These are phyloP conservation scores for Agrenia bidenticulata DNA, from an alignment of 2,888 invertebrate species.

Conservation along the genomic window DNA sequence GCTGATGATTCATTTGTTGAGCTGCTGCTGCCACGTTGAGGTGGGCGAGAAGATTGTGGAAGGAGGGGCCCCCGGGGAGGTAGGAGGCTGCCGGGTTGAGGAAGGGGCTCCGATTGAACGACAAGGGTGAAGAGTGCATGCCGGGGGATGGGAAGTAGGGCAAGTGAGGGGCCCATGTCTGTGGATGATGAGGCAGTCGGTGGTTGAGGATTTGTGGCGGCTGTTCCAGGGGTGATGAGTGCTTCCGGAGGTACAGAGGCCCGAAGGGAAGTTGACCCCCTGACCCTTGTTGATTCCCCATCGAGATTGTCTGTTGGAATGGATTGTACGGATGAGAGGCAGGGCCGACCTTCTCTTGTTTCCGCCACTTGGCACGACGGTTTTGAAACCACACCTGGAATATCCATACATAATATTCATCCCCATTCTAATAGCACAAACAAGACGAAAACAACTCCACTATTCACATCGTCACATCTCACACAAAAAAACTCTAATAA, in stretches of 20 bases:
- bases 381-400: conserved; percentile 95
- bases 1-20: conserved; percentile 47
- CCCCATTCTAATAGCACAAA: too few species aligned
- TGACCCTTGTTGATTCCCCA: conserved; percentile 63
- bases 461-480: too few species aligned
- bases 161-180: conserved; percentile 52
- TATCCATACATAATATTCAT: too few species aligned
- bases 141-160: conserved; percentile 7
- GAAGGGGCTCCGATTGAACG: conserved; percentile 45
- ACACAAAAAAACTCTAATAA: too few species aligned
- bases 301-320: conserved; percentile 62
- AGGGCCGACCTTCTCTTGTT: conserved; percentile 82
- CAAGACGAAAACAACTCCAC: too few species aligned
- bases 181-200: conserved; percentile 62
- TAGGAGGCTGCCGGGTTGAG: conserved; percentile 63
- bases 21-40: conserved; percentile 55
- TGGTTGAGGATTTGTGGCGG: conserved; percentile 47
- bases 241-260: conserved; percentile 68
- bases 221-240: conserved; percentile 34
- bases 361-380: conserved; percentile 87
- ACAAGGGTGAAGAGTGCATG: conserved; percentile 62
- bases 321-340: conserved; percentile 88
- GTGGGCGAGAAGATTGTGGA: conserved; percentile 82
- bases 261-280: conserved; percentile 70
- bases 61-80: conserved; percentile 66